Conservation (phyloP, 2,797 vertebrate species). For the Kryptolebias ocellatus region DNA sequence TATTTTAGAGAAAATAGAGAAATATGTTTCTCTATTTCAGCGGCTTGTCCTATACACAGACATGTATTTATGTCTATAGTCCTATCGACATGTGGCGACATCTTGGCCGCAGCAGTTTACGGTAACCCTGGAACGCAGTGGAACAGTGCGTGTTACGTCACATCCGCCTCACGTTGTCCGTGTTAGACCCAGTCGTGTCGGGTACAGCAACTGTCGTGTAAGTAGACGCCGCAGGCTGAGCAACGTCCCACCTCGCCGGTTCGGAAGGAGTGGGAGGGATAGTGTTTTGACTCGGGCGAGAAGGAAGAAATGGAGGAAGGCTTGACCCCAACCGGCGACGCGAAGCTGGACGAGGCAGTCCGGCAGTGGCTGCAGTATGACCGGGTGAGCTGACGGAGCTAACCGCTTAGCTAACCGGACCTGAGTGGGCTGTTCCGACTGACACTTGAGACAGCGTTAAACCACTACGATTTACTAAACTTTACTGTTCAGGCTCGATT, state of each 20-base stretch:
- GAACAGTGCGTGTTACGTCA: constrained; percentile 31
- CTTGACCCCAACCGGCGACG: constrained; percentile 51
- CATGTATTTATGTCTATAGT: too few relatives aligned
- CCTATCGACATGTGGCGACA: too few relatives aligned
- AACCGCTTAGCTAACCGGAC: constrained; percentile 17
- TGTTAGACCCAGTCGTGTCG: too few relatives aligned
- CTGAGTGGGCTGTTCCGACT: not conserved
- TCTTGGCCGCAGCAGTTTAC: too few relatives aligned
- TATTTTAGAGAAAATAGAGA: too few relatives aligned
- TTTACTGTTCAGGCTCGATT: too few relatives aligned
- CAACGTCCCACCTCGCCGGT: not conserved
- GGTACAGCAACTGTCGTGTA: too few relatives aligned
- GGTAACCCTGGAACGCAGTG: too few relatives aligned
- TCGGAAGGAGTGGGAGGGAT: not conserved
- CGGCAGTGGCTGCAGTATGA: constrained; percentile 88
- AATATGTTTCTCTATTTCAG: too few relatives aligned
- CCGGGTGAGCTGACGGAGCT: constrained; percentile 79
- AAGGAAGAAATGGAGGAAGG: constrained; percentile 70
- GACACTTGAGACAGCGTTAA: not conserved
- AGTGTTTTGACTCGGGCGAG: not conserved
- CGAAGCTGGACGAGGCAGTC: constrained; percentile 68
- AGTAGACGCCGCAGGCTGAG: not conserved
- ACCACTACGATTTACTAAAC: too few relatives aligned
- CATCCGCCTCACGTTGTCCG: not conserved
- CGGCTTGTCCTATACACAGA: too few relatives aligned